phyloP scores from a whole-genome alignment of 2,888 invertebrate genomes.

The Proisotoma minuta region DNA sequence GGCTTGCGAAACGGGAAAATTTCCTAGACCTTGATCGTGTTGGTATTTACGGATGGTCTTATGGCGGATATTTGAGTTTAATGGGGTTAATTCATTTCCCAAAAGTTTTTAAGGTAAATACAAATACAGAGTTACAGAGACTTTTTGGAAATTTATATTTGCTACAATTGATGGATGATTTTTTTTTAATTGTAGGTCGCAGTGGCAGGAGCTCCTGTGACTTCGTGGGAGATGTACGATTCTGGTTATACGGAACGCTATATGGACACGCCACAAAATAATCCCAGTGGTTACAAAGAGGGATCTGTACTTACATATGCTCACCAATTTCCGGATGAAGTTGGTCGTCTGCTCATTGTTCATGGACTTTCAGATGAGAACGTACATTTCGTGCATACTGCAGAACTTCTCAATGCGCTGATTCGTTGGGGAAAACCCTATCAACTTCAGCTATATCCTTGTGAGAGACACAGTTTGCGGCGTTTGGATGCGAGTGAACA shows the following conservation, averaged over 20 bases:
- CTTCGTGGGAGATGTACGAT: slow-evolving; percentile 95
- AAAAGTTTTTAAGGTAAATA: slow-evolving; percentile 77
- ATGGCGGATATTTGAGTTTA: slow-evolving; percentile 94
- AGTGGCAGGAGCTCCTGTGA: slow-evolving; percentile 95
- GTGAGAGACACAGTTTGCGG: slow-evolving; percentile 91
- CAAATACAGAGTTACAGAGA: no score
- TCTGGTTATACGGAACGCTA: slow-evolving; percentile 98
- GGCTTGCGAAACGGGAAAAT: slow-evolving; percentile 74
- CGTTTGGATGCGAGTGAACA: slow-evolving; percentile 92
- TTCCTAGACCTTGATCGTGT: slow-evolving; percentile 88
- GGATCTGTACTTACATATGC: slow-evolving; percentile 82
- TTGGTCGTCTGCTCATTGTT: slow-evolving; percentile 73
- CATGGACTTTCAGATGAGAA: slow-evolving; percentile 98
- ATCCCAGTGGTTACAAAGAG: slow-evolving; percentile 71
- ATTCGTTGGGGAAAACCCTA: slow-evolving; percentile 95
- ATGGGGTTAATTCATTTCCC: slow-evolving; percentile 90
- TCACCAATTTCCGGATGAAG: slow-evolving; percentile 87
- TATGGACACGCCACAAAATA: slow-evolving; percentile 78
- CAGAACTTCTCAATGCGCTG: slow-evolving; percentile 80
- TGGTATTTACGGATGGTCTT: slow-evolving; percentile 98
- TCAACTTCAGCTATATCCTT: slow-evolving; percentile 83
- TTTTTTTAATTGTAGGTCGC: slow-evolving; percentile 60
- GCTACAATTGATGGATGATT: no score
- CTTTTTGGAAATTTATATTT: no score
- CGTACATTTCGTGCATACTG: slow-evolving; percentile 96